Evolutionary conservation across 2,113 vertebrate genomes (phyloP).

Genomic region (Rallus limicola): DNA sequence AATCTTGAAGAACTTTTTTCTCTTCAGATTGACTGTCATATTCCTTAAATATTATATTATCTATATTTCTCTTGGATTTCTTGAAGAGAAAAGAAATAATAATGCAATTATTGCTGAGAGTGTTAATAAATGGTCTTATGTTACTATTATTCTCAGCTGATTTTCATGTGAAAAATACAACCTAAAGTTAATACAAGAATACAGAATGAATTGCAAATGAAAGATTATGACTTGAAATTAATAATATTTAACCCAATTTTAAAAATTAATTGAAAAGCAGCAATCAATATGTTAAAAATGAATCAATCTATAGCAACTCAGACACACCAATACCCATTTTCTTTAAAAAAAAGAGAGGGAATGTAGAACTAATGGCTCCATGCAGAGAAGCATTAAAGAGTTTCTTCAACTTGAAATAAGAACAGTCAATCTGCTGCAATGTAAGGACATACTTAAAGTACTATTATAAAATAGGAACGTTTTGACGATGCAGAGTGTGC

Average conservation of each 20-base stretch:
- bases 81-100: neutral
- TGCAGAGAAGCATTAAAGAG: neutral
- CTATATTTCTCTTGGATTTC: neutral
- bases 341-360: neutral
- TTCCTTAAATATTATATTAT: neutral
- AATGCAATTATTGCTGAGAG: neutral
- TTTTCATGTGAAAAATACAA: neutral
- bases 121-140: neutral
- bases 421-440: neutral
- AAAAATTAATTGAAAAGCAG: neutral
- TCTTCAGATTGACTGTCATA: neutral
- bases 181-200: neutral
- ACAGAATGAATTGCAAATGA: neutral
- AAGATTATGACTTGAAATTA: neutral
- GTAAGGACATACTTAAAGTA: neutral
- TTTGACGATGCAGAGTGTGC: neutral
- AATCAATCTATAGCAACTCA: neutral
- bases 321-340: neutral
- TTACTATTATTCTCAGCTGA: neutral
- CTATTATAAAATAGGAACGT: neutral
- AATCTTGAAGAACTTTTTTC: neutral
- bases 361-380: neutral
- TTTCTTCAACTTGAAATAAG: neutral
- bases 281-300: neutral
- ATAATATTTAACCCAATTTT: neutral